phyloP scores from a whole-genome alignment of 2,113 vertebrate genomes.

The Bufo bufo region DNA sequence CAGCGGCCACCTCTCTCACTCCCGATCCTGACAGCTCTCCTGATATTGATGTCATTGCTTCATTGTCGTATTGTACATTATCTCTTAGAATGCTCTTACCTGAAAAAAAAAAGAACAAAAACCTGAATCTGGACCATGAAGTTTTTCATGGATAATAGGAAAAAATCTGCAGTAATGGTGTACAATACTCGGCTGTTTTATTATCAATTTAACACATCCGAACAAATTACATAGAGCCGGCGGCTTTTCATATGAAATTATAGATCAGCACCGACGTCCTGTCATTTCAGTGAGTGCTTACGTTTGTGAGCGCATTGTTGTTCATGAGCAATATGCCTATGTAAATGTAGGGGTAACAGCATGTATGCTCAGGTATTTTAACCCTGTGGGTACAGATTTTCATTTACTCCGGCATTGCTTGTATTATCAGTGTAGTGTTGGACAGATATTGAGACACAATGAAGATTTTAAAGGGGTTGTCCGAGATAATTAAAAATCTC shows the following conservation, averaged over 20 bases:
- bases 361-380: neutral
- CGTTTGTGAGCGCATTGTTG: slow-evolving; percentile 5
- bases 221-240: slow-evolving; percentile 30
- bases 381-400: neutral
- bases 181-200: neutral
- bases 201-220: slow-evolving; percentile 43
- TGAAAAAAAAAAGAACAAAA: neutral
- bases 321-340: neutral
- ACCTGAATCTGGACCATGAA: neutral
- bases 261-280: slow-evolving; percentile 3
- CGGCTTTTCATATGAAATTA: slow-evolving; percentile 39
- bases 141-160: slow-evolving; percentile 38
- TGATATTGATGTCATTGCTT: neutral
- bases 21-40: neutral
- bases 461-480: no score
- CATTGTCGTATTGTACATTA: neutral
- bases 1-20: neutral
- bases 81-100: neutral
- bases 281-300: neutral
- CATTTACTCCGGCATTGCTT: neutral
- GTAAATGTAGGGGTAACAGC: neutral
- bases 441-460: no score
- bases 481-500: no score
- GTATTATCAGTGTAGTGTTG: no score
- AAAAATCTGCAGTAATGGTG: slow-evolving; percentile 1